phyloP scores from a whole-genome alignment of 1,140 invertebrate genomes.

The Drosophila navojoa region DNA sequence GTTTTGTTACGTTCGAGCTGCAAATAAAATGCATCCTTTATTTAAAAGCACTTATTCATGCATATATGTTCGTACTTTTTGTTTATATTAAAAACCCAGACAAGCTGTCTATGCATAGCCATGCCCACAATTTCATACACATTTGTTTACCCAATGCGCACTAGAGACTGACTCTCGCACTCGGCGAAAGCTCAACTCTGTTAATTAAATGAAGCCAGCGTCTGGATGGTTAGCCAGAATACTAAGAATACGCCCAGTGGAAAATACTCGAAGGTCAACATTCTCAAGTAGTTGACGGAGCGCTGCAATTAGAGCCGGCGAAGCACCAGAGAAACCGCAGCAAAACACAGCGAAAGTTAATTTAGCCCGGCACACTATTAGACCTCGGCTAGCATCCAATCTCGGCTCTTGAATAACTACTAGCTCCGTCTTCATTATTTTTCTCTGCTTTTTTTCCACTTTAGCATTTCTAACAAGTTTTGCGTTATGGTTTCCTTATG shows the following conservation, averaged over 20 bases:
- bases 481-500: conserved; percentile 40
- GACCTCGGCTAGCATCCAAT: conserved; percentile 17
- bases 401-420: conserved; percentile 58
- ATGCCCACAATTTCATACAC: conserved; percentile 11
- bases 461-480: conserved; percentile 43
- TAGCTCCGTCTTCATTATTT: conserved; percentile 16
- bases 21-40: conserved; percentile 66
- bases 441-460: background rate
- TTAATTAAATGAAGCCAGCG: conserved; percentile 68
- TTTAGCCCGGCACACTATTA: conserved; percentile 55
- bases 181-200: conserved; percentile 19
- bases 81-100: conserved; percentile 58
- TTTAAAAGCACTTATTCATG: conserved; percentile 71
- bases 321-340: conserved; percentile 51
- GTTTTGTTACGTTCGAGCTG: conserved; percentile 48
- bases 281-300: conserved; percentile 52
- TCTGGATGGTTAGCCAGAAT: conserved; percentile 4
- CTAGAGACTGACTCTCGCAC: background rate
- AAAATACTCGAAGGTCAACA: conserved; percentile 75
- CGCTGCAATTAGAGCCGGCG: conserved; percentile 60
- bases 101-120: conserved; percentile 12
- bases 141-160: conserved; percentile 29
- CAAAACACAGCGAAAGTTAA: conserved; percentile 68
- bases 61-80: conserved; percentile 64
- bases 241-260: conserved; percentile 7